A percentile compares a stretch with the other conserved stretches of the same genome.
phyloP scores from a whole-genome alignment of 2,888 invertebrate genomes.

The Clepsis dumicolana region DNA sequence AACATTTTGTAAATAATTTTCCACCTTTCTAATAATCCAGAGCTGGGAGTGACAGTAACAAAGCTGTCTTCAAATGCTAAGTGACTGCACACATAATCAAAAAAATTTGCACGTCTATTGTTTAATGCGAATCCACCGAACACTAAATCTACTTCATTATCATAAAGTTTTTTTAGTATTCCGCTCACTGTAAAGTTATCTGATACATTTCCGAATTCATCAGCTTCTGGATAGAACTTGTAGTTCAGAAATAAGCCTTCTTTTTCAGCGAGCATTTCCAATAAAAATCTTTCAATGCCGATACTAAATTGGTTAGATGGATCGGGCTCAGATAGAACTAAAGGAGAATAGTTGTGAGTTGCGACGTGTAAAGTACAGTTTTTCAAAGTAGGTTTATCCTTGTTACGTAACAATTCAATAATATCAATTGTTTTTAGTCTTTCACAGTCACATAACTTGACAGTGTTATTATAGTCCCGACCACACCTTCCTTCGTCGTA shows the following conservation, averaged over 20 bases:
- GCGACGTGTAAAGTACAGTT: constrained; percentile 39
- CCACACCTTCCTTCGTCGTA: constrained; percentile 38
- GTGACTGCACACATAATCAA: constrained; percentile 38
- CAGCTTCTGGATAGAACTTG: constrained; percentile 14
- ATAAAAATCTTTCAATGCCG: constrained; percentile 41
- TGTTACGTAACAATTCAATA: background rate
- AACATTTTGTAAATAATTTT: constrained; percentile 41
- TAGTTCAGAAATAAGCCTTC: constrained; percentile 33
- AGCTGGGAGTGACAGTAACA: constrained; percentile 19
- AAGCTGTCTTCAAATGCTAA: constrained; percentile 37
- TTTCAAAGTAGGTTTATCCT: constrained; percentile 19
- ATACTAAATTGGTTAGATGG: constrained; percentile 4
- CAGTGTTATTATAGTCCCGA: constrained; percentile 32
- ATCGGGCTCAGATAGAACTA: constrained; percentile 18
- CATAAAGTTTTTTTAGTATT: constrained; percentile 25
- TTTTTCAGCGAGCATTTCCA: constrained; percentile 26
- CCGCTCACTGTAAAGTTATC: constrained; percentile 42
- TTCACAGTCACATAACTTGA: constrained; percentile 36
- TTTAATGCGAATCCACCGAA: constrained; percentile 39
- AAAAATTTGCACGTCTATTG: constrained; percentile 25
- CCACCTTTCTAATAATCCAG: constrained; percentile 40
- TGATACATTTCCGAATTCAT: constrained; percentile 37
- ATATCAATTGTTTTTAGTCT: background rate
- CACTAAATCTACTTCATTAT: constrained; percentile 40
- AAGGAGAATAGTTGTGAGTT: constrained; percentile 38